phyloP scores from a whole-genome alignment of 2,113 vertebrate genomes.

The Gnathochromis pfefferi region DNA sequence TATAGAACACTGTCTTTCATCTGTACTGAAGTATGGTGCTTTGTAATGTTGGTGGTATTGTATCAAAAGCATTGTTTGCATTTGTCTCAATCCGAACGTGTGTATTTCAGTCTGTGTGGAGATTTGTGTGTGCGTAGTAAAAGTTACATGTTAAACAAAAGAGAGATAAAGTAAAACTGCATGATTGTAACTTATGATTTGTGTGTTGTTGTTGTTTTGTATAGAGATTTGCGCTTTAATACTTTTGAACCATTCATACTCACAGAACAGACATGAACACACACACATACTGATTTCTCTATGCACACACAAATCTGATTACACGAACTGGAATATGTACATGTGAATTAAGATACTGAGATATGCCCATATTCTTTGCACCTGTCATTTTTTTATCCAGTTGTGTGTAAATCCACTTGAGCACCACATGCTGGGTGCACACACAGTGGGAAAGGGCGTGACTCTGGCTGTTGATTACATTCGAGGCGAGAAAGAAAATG shows the following conservation, averaged over 20 bases:
- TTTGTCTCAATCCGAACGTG: neutral
- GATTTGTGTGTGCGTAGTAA: rapidly evolving
- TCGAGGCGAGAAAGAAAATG: neutral
- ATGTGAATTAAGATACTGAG: neutral
- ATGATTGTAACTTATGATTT: neutral
- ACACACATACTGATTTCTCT: neutral
- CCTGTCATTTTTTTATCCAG: neutral
- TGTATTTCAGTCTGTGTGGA: neutral
- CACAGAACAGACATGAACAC: neutral
- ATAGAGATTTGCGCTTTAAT: neutral
- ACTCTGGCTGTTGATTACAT: constrained; percentile 34
- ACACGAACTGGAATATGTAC: neutral
- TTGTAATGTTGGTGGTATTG: neutral
- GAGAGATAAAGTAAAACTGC: neutral
- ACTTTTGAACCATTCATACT: neutral
- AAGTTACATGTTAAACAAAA: neutral
- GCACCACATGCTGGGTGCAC: neutral
- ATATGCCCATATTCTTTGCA: neutral
- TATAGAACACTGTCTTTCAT: neutral
- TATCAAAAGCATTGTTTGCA: neutral
- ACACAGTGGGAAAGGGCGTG: constrained; percentile 40
- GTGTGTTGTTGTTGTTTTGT: neutral
- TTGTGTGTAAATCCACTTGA: neutral
- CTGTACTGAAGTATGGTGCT: neutral
- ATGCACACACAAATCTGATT: neutral